A percentile compares a stretch with the other conserved stretches of the same genome.
Evolutionary conservation across 2,888 invertebrate genomes (phyloP).

Genomic region (Cantharis rustica): DNA sequence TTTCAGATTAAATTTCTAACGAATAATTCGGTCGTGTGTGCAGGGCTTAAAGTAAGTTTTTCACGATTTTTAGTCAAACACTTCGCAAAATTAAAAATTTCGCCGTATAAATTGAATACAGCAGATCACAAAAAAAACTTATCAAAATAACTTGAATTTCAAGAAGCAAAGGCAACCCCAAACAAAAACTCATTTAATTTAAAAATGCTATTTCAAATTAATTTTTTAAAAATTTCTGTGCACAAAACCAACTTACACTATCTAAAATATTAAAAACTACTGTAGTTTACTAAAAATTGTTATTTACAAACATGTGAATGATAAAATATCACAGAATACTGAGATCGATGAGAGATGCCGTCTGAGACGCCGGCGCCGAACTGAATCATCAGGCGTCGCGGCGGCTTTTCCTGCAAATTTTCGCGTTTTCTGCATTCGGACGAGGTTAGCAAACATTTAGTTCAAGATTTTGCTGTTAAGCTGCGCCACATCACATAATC

Average conservation of each 20-base stretch:
- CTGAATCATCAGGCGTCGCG: background rate
- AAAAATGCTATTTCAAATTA: background rate
- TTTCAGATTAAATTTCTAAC: too few relatives aligned
- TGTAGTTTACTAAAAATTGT: too few relatives aligned
- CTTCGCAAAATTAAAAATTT: too few relatives aligned
- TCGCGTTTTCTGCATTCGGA: background rate
- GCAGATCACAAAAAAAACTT: too few relatives aligned
- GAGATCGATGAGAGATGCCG: constrained; percentile 24
- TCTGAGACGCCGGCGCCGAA: constrained; percentile 26
- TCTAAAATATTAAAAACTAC: too few relatives aligned
- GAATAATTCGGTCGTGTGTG: too few relatives aligned
- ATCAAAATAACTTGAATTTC: too few relatives aligned
- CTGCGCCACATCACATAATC: background rate
- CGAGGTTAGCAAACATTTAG: background rate
- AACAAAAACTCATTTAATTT: too few relatives aligned
- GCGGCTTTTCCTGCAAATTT: background rate
- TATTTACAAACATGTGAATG: background rate
- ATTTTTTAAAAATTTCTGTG: background rate
- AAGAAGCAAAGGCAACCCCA: too few relatives aligned
- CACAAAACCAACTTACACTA: background rate
- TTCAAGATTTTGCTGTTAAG: background rate
- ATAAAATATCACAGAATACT: constrained; percentile 8
- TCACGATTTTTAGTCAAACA: too few relatives aligned
- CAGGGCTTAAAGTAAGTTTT: too few relatives aligned
- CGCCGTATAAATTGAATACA: too few relatives aligned